Percentiles rank a stretch among this genome's conserved stretches.
Conservation (phyloP, 2,888 invertebrate species). For the Pterobdella sp. region DNA sequence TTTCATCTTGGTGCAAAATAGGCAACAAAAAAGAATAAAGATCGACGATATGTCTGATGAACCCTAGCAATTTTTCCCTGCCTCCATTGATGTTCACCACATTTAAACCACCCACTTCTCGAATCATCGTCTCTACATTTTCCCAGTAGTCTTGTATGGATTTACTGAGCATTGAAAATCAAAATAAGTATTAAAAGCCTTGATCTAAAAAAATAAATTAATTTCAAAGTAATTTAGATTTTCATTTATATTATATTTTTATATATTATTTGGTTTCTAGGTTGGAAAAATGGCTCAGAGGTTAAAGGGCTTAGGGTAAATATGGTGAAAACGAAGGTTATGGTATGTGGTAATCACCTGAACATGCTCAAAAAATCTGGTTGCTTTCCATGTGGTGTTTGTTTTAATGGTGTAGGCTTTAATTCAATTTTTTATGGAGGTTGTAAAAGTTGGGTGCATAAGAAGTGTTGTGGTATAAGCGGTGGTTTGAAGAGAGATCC, state of each 20-base stretch:
- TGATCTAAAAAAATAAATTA: neutral
- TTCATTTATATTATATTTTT: neutral
- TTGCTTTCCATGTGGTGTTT: no score
- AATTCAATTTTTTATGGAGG: no score
- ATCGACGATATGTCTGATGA: neutral
- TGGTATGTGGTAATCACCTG: conserved; percentile 13
- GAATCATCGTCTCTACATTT: conserved; percentile 1
- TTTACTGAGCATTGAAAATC: neutral
- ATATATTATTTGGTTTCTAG: no score
- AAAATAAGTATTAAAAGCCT: neutral
- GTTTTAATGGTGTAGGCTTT: no score
- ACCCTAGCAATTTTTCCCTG: neutral
- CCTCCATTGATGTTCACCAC: neutral
- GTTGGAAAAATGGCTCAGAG: no score
- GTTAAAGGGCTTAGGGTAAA: no score
- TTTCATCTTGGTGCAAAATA: conserved; percentile 1
- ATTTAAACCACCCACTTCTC: neutral
- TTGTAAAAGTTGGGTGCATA: no score
- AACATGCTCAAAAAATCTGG: no score
- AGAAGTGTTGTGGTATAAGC: no score
- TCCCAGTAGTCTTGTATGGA: neutral
- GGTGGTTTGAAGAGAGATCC: no score
- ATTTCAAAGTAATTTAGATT: neutral
- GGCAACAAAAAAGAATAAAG: neutral
- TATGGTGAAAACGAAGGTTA: neutral